phyloP scores from a whole-genome alignment of 1,140 invertebrate species.

The Lepidostoma basale region DNA sequence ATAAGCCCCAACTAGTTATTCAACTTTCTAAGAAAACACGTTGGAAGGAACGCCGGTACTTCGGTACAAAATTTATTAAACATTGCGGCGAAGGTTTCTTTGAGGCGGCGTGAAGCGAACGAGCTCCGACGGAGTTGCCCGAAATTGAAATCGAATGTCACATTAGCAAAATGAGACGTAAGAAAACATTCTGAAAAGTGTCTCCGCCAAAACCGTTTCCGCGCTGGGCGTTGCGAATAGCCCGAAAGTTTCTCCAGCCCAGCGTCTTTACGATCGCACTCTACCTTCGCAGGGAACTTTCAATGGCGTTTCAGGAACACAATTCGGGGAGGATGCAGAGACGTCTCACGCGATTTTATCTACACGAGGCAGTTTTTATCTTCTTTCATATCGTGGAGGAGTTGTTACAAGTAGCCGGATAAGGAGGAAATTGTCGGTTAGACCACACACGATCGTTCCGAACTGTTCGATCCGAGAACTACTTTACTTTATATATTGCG shows the following conservation, averaged over 20 bases:
- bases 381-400: not conserved
- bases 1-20: too few relatives aligned
- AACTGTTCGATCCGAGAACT: not conserved
- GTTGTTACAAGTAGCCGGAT: not conserved
- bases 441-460: not conserved
- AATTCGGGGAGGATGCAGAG: not conserved
- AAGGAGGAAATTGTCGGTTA: not conserved
- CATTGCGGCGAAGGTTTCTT: too few relatives aligned
- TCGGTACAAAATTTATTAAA: too few relatives aligned
- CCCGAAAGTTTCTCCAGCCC: not conserved
- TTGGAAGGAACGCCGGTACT: too few relatives aligned
- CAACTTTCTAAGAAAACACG: too few relatives aligned
- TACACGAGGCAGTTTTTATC: constrained; percentile 7
- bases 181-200: not conserved
- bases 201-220: not conserved
- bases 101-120: too few relatives aligned
- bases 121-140: not conserved
- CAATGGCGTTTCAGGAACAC: not conserved
- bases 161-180: constrained; percentile 11
- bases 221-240: not conserved
- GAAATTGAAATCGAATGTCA: constrained; percentile 17
- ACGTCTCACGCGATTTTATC: not conserved
- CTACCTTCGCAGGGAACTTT: not conserved
- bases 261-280: not conserved
- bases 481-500: not conserved